Conservation (phyloP, 2,797 vertebrate species). For the Dermochelys coriacea region DNA sequence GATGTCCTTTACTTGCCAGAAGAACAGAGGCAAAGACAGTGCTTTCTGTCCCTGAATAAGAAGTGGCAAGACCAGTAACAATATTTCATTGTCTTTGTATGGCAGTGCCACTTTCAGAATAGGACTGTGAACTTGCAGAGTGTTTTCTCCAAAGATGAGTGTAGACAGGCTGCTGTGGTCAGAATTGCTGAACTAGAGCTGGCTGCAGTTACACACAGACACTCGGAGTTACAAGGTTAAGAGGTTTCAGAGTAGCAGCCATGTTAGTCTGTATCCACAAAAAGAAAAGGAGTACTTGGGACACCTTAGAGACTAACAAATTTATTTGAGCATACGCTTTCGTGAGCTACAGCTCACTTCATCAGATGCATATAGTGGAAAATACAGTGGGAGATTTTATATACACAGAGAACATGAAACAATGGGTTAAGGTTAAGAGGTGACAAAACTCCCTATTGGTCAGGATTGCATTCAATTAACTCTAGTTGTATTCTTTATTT, state of each 20-base stretch:
- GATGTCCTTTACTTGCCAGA: fast-evolving
- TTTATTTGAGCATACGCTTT: no score
- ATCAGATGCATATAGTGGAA: no score
- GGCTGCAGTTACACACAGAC: not conserved
- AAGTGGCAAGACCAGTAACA: not conserved
- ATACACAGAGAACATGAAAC: no score
- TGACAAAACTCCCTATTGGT: not conserved
- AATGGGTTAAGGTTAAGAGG: not conserved
- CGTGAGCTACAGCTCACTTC: no score
- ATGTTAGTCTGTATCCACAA: no score
- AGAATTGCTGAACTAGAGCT: not conserved
- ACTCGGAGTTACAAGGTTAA: not conserved
- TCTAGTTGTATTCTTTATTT: not conserved
- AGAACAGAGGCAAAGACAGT: not conserved
- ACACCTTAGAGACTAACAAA: no score
- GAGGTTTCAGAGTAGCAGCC: not conserved
- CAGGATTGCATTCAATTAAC: not conserved
- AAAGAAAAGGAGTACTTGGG: no score
- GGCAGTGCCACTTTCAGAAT: not conserved
- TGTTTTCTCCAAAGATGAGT: not conserved
- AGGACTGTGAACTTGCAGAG: not conserved
- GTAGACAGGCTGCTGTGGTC: not conserved
- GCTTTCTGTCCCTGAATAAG: not conserved
- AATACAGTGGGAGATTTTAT: no score
- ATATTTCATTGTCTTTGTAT: not conserved